Conservation (phyloP, 2,113 vertebrate genomes). For the Clarias magur region DNA sequence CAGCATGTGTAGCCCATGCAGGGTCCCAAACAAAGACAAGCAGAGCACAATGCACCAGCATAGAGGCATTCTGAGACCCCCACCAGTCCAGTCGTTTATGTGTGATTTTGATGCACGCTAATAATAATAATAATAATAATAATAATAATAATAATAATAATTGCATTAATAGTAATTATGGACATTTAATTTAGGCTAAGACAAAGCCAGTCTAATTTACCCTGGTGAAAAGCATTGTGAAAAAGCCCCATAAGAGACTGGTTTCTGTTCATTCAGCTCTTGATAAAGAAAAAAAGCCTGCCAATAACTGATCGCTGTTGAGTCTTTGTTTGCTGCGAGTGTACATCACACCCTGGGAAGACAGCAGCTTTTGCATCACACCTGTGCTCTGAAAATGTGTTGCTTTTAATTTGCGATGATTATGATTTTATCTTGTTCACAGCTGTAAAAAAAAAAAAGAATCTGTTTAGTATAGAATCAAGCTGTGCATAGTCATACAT, state of each 20-base stretch:
- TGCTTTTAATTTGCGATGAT: not conserved
- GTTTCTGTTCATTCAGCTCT: not conserved
- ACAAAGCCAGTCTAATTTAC: not conserved
- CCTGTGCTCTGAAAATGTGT: not conserved
- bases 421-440: not conserved
- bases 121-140: not conserved
- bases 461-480: not conserved
- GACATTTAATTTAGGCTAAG: not conserved
- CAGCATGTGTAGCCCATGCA: slow-evolving; percentile 32
- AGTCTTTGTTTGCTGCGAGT: slow-evolving; percentile 6
- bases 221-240: not conserved
- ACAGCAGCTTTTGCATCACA: not conserved
- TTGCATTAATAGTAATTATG: not conserved
- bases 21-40: slow-evolving; percentile 40
- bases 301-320: not conserved
- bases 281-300: too few relatives aligned
- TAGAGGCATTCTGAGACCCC: not conserved
- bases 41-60: slow-evolving; percentile 22
- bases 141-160: not conserved
- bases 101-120: not conserved
- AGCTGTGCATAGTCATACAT: not conserved
- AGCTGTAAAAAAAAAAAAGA: not conserved
- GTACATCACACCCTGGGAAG: not conserved
- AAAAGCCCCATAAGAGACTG: not conserved
- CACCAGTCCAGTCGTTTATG: not conserved